These are phyloP conservation scores for Ypsolopha sequella DNA, from an alignment of 2,888 invertebrate genomes.

Conservation along the genomic window DNA sequence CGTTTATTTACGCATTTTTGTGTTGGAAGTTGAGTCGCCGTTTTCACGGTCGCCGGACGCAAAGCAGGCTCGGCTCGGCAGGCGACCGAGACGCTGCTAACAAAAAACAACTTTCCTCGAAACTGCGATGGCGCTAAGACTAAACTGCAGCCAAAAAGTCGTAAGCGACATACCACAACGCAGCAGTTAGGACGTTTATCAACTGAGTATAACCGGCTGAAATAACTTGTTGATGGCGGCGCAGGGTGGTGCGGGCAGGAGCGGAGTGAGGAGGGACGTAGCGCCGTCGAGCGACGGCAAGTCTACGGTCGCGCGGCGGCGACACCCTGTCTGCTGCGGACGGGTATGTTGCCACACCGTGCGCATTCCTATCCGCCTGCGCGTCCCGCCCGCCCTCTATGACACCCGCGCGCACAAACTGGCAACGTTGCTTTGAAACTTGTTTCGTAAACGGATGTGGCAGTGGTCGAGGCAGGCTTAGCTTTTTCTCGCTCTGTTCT, in stretches of 20 bases:
- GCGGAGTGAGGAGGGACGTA: slow-evolving; percentile 47
- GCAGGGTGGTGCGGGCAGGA: slow-evolving; percentile 46
- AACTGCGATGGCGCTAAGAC: slow-evolving; percentile 66
- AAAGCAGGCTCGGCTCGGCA: slow-evolving; percentile 50
- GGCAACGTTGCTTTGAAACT: slow-evolving; percentile 76
- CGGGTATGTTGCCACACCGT: slow-evolving; percentile 76
- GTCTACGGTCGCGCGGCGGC: slow-evolving; percentile 88
- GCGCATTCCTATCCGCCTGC: slow-evolving; percentile 68
- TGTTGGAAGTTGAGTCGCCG: slow-evolving; percentile 28
- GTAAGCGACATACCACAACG: slow-evolving; percentile 27
- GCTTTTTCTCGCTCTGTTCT: slow-evolving; percentile 34
- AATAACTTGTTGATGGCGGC: slow-evolving; percentile 69
- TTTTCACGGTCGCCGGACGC: slow-evolving; percentile 61
- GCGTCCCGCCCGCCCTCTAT: slow-evolving; percentile 33
- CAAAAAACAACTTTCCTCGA: slow-evolving; percentile 68
- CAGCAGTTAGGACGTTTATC: slow-evolving; percentile 45
- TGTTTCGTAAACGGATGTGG: slow-evolving; percentile 82
- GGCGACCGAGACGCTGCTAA: slow-evolving; percentile 43
- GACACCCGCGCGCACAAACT: slow-evolving; percentile 47
- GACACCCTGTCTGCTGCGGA: slow-evolving; percentile 95
- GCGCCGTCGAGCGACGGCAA: slow-evolving; percentile 78
- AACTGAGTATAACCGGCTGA: slow-evolving; percentile 42
- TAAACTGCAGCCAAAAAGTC: slow-evolving; percentile 24
- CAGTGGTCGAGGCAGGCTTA: slow-evolving; percentile 63
- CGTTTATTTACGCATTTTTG: slow-evolving; percentile 10